Evolutionary conservation across 2,888 invertebrate genomes (phyloP).

Genomic region (Drosophila paramelanica): DNA sequence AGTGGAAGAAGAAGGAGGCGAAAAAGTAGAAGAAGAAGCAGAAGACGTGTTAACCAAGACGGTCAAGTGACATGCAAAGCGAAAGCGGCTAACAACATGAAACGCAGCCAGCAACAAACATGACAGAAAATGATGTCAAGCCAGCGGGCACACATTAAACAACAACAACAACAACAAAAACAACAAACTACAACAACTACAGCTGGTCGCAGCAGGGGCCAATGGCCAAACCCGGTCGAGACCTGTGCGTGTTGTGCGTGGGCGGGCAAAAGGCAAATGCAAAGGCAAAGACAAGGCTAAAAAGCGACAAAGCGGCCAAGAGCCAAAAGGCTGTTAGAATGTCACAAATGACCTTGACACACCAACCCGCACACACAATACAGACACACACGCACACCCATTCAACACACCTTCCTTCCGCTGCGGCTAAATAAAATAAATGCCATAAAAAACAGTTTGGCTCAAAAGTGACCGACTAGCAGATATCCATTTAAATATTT

Average conservation of each 20-base stretch:
- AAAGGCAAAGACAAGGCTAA: conserved; percentile 43
- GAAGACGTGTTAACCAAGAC: conserved; percentile 52
- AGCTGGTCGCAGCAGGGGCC: conserved; percentile 53
- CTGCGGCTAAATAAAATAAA: conserved; percentile 24
- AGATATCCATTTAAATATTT: not conserved
- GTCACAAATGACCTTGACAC: conserved; percentile 77
- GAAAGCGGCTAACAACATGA: conserved; percentile 55
- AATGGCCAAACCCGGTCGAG: conserved; percentile 50
- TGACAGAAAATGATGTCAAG: conserved; percentile 71
- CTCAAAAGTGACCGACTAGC: not conserved
- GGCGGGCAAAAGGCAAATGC: conserved; percentile 31
- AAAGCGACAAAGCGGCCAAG: conserved; percentile 8
- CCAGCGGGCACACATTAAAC: conserved; percentile 58
- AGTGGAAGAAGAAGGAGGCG: conserved; percentile 19
- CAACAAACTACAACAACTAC: conserved; percentile 25
- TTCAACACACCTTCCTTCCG: conserved; percentile 71
- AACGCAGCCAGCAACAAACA: conserved; percentile 48
- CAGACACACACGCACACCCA: conserved; percentile 3
- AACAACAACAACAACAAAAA: conserved; percentile 21
- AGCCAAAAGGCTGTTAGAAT: conserved; percentile 66
- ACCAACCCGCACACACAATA: conserved; percentile 47
- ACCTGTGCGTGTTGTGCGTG: conserved; percentile 26
- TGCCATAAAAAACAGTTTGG: conserved; percentile 9
- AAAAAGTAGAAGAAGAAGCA: conserved; percentile 18
- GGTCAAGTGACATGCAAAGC: conserved; percentile 70